A percentile compares a stretch with the other conserved stretches of the same genome.
Evolutionary conservation across 2,797 vertebrate species (phyloP).

Genomic region (Syngnathus acus): DNA sequence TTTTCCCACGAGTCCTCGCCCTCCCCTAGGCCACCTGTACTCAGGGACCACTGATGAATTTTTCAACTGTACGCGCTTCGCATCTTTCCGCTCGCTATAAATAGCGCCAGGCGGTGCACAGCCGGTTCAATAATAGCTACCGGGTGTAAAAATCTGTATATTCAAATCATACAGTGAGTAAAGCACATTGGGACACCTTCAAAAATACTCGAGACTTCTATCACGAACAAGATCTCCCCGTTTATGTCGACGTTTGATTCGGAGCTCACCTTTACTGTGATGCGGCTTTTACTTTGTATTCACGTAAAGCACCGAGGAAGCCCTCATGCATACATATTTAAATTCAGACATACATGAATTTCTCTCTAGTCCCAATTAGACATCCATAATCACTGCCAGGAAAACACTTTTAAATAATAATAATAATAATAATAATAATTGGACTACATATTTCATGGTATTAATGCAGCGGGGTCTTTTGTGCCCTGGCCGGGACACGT

Average conservation of each 20-base stretch:
- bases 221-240: neutral
- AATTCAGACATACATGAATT: neutral
- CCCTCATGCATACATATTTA: neutral
- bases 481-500: neutral
- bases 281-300: neutral
- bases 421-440: too few relatives aligned
- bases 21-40: conserved; percentile 1
- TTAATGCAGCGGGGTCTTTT: neutral
- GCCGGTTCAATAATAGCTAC: neutral
- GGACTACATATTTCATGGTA: neutral
- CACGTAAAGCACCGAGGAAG: neutral
- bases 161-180: neutral
- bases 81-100: neutral
- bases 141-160: neutral
- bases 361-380: neutral
- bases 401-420: neutral
- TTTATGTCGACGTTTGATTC: neutral
- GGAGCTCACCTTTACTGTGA: neutral
- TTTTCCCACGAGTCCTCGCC: neutral
- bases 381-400: neutral
- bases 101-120: neutral
- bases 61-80: neutral
- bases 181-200: neutral
- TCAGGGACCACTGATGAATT: conserved; percentile 2
- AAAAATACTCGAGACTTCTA: neutral